Evolutionary conservation across 2,797 vertebrate species (phyloP), one percentile per base, ranked within the genome.

Genomic region (Peromyscus attwateri): DNA sequence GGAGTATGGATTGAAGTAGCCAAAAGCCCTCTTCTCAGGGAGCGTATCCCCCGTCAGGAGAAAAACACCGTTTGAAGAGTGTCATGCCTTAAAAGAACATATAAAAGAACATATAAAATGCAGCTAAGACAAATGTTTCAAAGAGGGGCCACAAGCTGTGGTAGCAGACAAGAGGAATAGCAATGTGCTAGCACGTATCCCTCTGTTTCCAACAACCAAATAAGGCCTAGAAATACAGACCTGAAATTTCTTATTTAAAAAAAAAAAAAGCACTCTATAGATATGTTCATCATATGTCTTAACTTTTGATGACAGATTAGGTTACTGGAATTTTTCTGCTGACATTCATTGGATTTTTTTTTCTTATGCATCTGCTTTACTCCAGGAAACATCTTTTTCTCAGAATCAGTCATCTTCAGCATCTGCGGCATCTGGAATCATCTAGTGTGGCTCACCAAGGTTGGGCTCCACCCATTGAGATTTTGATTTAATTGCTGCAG

Each of bases 321-420:
- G 31, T 40, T 92, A 82, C 23, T 91, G 12, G 40, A 73, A 66
- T 75, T 37, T 94, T 94, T 64, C n/a, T 37, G 23, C 6, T 81
- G 13, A 8, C 66, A 80, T 64, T 85, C 40, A 77, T 43, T 71
- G 46, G 11, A 25, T 1, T 46, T 80, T 79, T 81, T 64, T 49
- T 55, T 95, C 6, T 82, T 75, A 13, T 17, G 37, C 93, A 57
- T 83, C 19, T 92, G 9, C 71, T 90, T 93, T 79, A 94, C 37
- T 70, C 29, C 49, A 93, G 55, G 46, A 94, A 97, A 77, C 4
- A 82, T 46, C 37, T 95, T 88, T 73, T 31, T 96, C n/a, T 73
- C 85, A 80, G n/a, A 92, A 43, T 81, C 49, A 46, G 27, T 62
- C 16, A 27, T 94, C 95, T 96, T 90, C 88, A 82, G 85, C 14